phyloP scores from a whole-genome alignment of 2,797 vertebrate genomes.

The Brachyalestes nurse region DNA sequence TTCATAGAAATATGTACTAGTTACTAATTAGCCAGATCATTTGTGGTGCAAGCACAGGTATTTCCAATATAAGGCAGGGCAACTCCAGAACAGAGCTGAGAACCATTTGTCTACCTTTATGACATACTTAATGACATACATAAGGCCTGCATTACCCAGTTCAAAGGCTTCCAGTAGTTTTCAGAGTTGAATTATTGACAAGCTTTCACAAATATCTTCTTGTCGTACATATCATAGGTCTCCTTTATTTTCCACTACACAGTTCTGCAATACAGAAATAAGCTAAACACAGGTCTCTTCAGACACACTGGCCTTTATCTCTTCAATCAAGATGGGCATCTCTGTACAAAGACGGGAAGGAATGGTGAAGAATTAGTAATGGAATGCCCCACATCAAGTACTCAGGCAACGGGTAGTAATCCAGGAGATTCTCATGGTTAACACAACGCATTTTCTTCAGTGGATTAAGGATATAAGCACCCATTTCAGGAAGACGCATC shows the following conservation, averaged over 20 bases:
- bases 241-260: slow-evolving; percentile 30
- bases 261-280: slow-evolving; percentile 13
- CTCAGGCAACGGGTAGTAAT: not conserved
- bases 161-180: slow-evolving; percentile 49
- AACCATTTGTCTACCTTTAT: not conserved
- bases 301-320: not conserved
- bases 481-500: slow-evolving; percentile 24
- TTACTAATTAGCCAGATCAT: not conserved
- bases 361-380: slow-evolving; percentile 50
- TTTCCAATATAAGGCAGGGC: not conserved
- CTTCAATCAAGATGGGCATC: slow-evolving; percentile 15
- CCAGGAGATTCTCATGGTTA: not conserved
- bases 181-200: slow-evolving; percentile 16
- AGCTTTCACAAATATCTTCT: slow-evolving; percentile 33
- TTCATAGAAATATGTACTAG: too few relatives aligned
- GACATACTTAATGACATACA: not conserved
- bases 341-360: slow-evolving; percentile 21
- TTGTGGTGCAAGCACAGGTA: not conserved
- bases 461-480: slow-evolving; percentile 16
- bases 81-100: slow-evolving; percentile 1
- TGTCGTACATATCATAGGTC: slow-evolving; percentile 43
- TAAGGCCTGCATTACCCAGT: slow-evolving; percentile 15
- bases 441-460: slow-evolving; percentile 11
- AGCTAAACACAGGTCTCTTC: not conserved
- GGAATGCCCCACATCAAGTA: slow-evolving; percentile 31